Conservation (phyloP, 2,797 vertebrate genomes). For the Eutrigla gurnardus region DNA sequence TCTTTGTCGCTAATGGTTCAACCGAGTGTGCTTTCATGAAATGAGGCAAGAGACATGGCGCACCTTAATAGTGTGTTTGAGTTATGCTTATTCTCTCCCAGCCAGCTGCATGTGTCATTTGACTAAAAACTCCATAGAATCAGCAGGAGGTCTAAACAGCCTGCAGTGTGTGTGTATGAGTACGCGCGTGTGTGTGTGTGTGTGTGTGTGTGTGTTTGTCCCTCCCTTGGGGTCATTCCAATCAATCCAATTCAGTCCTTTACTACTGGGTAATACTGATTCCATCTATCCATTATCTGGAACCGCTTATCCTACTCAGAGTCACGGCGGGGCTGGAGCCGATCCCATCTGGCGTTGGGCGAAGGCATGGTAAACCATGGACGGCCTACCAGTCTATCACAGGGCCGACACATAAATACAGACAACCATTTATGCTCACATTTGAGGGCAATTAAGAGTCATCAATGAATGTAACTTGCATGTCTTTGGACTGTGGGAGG, state of each 20-base stretch:
- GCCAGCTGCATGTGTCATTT: conserved; percentile 14
- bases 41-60: neutral
- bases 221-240: neutral
- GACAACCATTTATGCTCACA: too few relatives aligned
- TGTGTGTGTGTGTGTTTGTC: neutral
- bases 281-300: too few relatives aligned
- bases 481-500: too few relatives aligned
- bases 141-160: neutral
- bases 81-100: neutral
- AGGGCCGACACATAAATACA: too few relatives aligned
- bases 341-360: too few relatives aligned
- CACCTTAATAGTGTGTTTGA: neutral
- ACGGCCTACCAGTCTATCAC: too few relatives aligned
- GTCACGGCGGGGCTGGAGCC: too few relatives aligned
- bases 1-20: conserved; percentile 5
- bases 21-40: conserved; percentile 6
- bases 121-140: neutral
- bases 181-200: neutral
- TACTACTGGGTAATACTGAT: neutral
- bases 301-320: too few relatives aligned
- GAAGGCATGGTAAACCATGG: too few relatives aligned
- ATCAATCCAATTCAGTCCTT: neutral
- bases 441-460: too few relatives aligned
- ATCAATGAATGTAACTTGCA: too few relatives aligned
- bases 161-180: conserved; percentile 3